Base-by-base conservation (phyloP, 2,888 invertebrate genomes). In the Omphaloscelis lunosa region DNA sequence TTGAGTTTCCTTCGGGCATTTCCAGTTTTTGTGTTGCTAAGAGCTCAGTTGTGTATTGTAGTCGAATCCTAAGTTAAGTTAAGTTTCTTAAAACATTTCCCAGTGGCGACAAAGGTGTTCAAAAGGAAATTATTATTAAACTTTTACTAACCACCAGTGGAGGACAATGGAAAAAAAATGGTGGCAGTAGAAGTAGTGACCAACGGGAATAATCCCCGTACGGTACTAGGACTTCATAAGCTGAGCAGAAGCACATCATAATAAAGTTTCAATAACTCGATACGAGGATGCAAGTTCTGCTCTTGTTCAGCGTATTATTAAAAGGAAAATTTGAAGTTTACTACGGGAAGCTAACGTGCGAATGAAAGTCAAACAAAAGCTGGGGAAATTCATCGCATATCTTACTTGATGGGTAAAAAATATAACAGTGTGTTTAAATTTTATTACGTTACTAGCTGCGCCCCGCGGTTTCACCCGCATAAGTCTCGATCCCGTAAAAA, bases 351-450 rank as follows among this genome's bases (percentile, higher is more conserved):
- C n/a, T 83, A 66, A 69, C 72, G 77, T 45, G 71, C 15, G 34
- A 65, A 72, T 65, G 73, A 62, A 83, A 86, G 63, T 65, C 56
- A 72, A 78, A 83, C 79, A 67, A 67, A 48, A 51, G 62, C n/a
- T 15, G 20, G 0, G 15, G 29, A 72, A 77, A 45, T 70, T 77
- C 48, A 34, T 53, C n/a, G 34, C 70, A 62, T 8, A 48, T 83
- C n/a, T 67, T 70, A 67, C 72, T 70, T 67, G 23, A 67, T 56
- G 53, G 59, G 51, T 34, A 59, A 45, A 66, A 63, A 29, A 67
- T 65, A 45, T 56, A 53, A 34, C 11, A 45, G 51, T 20, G 29
- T 53, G 34, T 53, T 63, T 45, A 27, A 48, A 66, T 29, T 67
- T n/a, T n/a, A n/a, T 34, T 27, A 76, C 15, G 0, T n/a, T 12